These are phyloP conservation scores for Zaprionus capensis DNA, from an alignment of 1,140 invertebrate species.

Conservation along the genomic window DNA sequence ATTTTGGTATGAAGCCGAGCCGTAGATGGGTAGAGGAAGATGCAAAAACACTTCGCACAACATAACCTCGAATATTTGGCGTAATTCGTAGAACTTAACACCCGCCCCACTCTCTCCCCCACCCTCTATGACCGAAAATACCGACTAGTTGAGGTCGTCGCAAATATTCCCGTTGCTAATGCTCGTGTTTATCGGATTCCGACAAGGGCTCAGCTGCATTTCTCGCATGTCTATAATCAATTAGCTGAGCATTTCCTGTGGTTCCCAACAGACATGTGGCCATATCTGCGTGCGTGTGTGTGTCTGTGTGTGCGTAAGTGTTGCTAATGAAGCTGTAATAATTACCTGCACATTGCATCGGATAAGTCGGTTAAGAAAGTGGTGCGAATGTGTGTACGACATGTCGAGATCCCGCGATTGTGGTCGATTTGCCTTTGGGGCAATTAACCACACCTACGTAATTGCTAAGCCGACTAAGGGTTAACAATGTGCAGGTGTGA, in stretches of 20 bases:
- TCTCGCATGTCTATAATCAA: conserved; percentile 32
- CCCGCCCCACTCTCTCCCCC: background rate
- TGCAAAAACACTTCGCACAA: conserved; percentile 13
- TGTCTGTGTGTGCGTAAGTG: conserved; percentile 4
- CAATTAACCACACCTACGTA: conserved; percentile 4
- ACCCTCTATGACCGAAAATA: background rate
- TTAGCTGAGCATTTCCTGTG: conserved; percentile 21
- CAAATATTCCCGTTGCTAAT: background rate
- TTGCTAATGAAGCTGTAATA: conserved; percentile 34
- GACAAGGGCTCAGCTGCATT: conserved; percentile 2
- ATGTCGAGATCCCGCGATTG: background rate
- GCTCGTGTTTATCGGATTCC: background rate
- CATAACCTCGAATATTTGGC: conserved; percentile 17
- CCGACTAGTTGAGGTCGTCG: background rate
- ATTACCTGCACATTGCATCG: conserved; percentile 18
- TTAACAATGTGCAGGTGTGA: background rate
- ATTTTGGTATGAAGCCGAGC: background rate
- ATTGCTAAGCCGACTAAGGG: background rate
- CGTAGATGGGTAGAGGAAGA: background rate
- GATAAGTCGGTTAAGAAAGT: background rate
- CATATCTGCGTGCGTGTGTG: background rate
- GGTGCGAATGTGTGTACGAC: background rate
- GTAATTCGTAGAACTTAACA: background rate
- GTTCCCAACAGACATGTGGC: background rate
- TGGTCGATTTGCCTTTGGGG: background rate